Percentiles rank a stretch among this genome's conserved stretches.
Conservation (phyloP, 2,888 invertebrate species). For the Eupithecia abbreviata region DNA sequence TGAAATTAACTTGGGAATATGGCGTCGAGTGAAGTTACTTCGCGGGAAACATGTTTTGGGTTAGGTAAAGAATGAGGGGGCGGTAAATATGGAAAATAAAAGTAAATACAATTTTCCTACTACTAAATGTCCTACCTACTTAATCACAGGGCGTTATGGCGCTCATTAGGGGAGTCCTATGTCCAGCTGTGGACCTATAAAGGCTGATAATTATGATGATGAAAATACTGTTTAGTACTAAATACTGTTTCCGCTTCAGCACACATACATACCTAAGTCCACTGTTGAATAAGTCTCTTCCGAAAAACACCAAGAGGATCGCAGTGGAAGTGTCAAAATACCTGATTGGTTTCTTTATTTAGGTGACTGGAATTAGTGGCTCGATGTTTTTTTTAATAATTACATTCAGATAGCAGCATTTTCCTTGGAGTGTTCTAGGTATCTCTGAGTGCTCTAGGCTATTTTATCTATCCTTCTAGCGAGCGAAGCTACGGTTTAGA, state of each 20-base stretch:
- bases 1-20: constrained; percentile 18
- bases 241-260: background rate
- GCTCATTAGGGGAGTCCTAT: too few relatives aligned
- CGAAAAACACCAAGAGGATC: background rate
- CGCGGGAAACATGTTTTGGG: background rate
- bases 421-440: background rate
- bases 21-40: constrained; percentile 24
- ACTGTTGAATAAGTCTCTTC: background rate
- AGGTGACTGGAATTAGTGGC: background rate
- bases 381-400: background rate
- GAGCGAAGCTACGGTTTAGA: too few relatives aligned
- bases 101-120: background rate
- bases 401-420: background rate
- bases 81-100: background rate
- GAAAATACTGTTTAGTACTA: background rate
- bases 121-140: background rate
- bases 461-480: background rate
- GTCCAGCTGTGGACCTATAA: too few relatives aligned
- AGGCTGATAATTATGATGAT: too few relatives aligned
- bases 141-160: too few relatives aligned
- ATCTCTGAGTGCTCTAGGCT: background rate
- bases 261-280: background rate
- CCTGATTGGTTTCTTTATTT: too few relatives aligned
- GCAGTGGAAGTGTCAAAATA: background rate
- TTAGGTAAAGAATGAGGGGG: background rate